Conservation (phyloP, 2,113 vertebrate genomes). For the Ailurus styani region DNA sequence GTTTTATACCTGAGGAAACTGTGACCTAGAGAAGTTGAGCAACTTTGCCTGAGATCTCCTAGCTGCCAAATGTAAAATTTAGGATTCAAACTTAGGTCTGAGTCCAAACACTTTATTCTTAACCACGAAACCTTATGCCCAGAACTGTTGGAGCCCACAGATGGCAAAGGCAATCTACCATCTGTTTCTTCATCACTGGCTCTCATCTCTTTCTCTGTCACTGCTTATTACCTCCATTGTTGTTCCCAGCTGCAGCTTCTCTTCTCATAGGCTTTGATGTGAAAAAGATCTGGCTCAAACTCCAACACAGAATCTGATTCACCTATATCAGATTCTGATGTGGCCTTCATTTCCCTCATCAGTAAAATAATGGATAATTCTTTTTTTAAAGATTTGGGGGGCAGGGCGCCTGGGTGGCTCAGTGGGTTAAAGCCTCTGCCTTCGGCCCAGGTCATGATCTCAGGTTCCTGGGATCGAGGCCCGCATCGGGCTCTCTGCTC, state of each 20-base stretch:
- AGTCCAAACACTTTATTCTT: not conserved
- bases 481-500: no score
- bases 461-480: no score
- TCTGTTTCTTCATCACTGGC: not conserved
- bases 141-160: not conserved
- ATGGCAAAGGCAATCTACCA: not conserved
- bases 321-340: not conserved
- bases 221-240: not conserved
- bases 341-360: not conserved
- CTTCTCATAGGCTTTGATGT: not conserved
- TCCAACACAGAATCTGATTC: not conserved
- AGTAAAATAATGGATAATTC: not conserved
- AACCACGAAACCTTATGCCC: not conserved
- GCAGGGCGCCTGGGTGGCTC: no score
- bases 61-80: not conserved
- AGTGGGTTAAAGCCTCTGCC: no score
- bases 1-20: not conserved
- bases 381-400: not conserved
- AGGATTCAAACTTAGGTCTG: not conserved
- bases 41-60: not conserved
- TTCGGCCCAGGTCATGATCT: no score
- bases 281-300: conserved; percentile 2
- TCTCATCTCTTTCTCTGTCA: not conserved
- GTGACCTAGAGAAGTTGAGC: not conserved
- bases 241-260: not conserved